Base-by-base conservation (phyloP, 2,797 vertebrate genomes). In the Poecilia velifera region DNA sequence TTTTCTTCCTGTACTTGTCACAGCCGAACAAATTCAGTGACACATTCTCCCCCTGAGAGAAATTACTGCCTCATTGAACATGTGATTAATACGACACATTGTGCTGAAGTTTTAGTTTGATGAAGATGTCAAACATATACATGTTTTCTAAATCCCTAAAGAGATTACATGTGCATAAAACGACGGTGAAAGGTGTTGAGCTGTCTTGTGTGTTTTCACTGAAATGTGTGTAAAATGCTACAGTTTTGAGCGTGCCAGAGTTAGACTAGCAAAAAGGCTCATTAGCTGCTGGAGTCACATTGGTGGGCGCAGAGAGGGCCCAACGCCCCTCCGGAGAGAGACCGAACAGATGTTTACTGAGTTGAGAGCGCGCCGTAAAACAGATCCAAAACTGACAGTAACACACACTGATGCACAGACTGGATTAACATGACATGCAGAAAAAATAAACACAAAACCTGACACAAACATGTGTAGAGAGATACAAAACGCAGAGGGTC, bases 251-350 rank as follows among this genome's bases (percentile, higher is more conserved):
- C 73, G 72, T 43, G 41, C 75, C 7, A 59, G 49, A 70, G 73
- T 51, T 71, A 9, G 47, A 45, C 62, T 74, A 77, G 87, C 85
- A 92, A 66, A 81, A 87, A 79, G 82, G 84, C 87, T 93, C 88
- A 94, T 94, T 94, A 93, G 89, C 86, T 76, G 82, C 74, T 86
- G 78, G 84, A 90, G 80, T 84, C 85, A 57, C 91, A 85, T 89
- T 84, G 70, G 87, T 87, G 81, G 90, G 90, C 86, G 84, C 51
- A 72, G 82, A 89, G 80, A 84, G 46, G 76, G 91, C 89, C 88
- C 85, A 74, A 70, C 64, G 82, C 90, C 77, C 89, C 93, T 79
- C 82, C 46, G 90, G 86, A 84, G 78, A 76, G 75, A 70, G 36
- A 74, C 72, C 53, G 80, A 90, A 83, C 89, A 89, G 90, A 90